Conservation (phyloP, 2,797 vertebrate genomes). For the Macroramphosus scolopax region DNA sequence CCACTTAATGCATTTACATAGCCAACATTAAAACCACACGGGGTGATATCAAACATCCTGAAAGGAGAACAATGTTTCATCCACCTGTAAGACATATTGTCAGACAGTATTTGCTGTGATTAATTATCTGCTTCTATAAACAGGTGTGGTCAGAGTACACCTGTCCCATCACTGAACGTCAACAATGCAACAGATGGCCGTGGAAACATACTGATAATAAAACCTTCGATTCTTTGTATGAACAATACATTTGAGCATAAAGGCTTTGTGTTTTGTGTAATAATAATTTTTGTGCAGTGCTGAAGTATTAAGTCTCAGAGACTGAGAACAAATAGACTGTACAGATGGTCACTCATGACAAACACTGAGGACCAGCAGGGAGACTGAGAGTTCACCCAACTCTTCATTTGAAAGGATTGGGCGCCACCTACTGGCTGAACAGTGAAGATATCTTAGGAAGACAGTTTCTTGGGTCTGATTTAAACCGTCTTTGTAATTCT, state of each 20-base stretch:
- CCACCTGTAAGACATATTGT: slow-evolving; percentile 24
- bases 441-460: no score
- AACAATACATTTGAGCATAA: no score
- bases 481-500: no score
- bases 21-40: slow-evolving; percentile 20
- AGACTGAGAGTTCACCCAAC: neutral
- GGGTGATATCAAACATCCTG: slow-evolving; percentile 19
- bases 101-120: slow-evolving; percentile 41
- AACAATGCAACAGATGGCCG: slow-evolving; percentile 67
- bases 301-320: slow-evolving; percentile 15
- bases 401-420: slow-evolving; percentile 39
- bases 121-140: slow-evolving; percentile 42
- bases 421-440: slow-evolving; percentile 51
- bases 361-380: neutral
- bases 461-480: no score
- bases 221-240: slow-evolving; percentile 46
- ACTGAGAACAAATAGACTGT: slow-evolving; percentile 6
- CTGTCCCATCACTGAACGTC: slow-evolving; percentile 42
- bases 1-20: slow-evolving; percentile 21
- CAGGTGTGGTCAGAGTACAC: slow-evolving; percentile 55
- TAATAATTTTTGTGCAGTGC: slow-evolving; percentile 10
- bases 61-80: slow-evolving; percentile 25
- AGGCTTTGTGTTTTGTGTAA: slow-evolving; percentile 32
- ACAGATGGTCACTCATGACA: no score
- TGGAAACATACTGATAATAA: slow-evolving; percentile 50